Percentiles rank a stretch among this genome's conserved stretches.
Conservation (phyloP, 30 jellyfish, hydroid and myxozoan genomes). For the Rhopilema esculentum region DNA sequence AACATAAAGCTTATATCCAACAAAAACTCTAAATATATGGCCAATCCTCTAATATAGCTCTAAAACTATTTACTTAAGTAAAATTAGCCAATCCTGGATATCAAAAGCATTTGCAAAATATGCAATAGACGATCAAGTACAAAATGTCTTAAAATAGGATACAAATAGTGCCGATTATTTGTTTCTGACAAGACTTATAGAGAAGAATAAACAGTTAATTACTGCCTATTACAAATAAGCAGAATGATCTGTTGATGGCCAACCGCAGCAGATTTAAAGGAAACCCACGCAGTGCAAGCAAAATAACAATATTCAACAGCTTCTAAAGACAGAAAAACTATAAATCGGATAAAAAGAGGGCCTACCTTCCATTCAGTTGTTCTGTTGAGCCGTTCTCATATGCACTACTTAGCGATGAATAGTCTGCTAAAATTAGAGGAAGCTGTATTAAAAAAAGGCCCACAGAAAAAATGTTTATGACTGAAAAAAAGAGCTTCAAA, state of each 20-base stretch:
- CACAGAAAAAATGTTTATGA: neutral
- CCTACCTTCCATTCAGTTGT: conserved; percentile 41
- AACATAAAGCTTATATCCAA: neutral
- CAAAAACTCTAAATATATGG: neutral
- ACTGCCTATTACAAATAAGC: neutral
- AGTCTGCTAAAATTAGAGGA: conserved; percentile 83
- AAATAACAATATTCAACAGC: no score
- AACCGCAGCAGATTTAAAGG: neutral
- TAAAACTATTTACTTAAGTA: neutral
- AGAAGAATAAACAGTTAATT: neutral
- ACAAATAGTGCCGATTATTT: neutral
- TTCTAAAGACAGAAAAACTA: neutral
- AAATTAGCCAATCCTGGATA: neutral
- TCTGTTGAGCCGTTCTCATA: conserved; percentile 80
- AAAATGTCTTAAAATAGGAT: neutral
- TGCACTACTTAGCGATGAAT: conserved; percentile 90
- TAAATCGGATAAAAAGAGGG: neutral
- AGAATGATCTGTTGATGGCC: neutral
- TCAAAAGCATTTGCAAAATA: neutral
- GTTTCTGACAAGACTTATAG: neutral
- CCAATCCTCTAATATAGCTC: neutral
- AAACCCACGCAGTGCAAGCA: neutral
- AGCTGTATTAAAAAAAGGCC: neutral
- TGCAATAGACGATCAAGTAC: neutral
- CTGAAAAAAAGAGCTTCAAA: neutral